Base-by-base conservation (phyloP, 1,140 invertebrate genomes). In the Bombus ignitus region DNA sequence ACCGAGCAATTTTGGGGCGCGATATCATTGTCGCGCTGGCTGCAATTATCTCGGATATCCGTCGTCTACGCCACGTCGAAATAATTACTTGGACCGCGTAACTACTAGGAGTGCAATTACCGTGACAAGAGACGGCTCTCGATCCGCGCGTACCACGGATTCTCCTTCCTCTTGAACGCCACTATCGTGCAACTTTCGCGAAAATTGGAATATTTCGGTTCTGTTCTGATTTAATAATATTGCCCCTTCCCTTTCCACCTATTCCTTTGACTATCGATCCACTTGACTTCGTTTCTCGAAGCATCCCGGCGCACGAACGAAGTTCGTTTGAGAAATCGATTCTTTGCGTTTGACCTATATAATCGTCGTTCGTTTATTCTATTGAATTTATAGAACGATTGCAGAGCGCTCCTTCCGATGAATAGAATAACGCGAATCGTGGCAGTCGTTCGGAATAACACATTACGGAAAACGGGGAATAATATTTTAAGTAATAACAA, bases 1-100 rank as follows among this genome's bases (percentile, higher is more conserved):
- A 39, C 35, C 59, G 79, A 68, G 71, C 42, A 85, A 85, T 85
- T 85, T 85, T 44, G 47, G 68, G 70, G 65, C 66, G 39, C 35
- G 62, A 66, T 39, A 74, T 85, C 62, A 73, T 85, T 85, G 84
- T 85, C 84, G 73, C 84, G 70, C 57, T 59, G 44, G 81, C 78
- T 86, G 65, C 85, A 89, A 87, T 89, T 90, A 84, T 86, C 73
- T 65, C 81, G 81, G 74, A 83, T 83, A 76, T 89, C 83, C 81
- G 68, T 72, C 81, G 62, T 79, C 77, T 79, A 73, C 62, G 62
- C 78, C 66, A 70, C 89, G 77, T 75, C 65, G 85, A 87, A 90
- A 89, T 90, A 90, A 90, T 89, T 89, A 90, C 81, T 89, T 59
- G 81, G 77, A 59, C 57, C 59, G 66, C 76, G 57, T 59, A 81